A percentile compares a stretch with the other conserved stretches of the same genome.
These are phyloP conservation scores for Petrolisthes cinctipes DNA, from an alignment of 2,888 invertebrate genomes.

Conservation along the genomic window DNA sequence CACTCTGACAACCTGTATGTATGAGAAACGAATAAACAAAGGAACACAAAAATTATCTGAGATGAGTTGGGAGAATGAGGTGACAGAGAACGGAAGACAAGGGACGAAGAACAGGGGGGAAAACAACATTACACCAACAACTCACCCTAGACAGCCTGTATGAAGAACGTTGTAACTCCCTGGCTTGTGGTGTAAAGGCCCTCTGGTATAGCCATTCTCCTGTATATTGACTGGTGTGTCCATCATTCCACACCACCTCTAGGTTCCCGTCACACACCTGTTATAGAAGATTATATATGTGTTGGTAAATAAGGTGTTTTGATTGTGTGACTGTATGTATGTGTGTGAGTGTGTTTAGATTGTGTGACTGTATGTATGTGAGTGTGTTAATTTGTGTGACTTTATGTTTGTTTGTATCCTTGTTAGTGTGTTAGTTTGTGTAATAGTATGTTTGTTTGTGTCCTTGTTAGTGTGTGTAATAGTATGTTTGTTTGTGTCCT, in stretches of 20 bases:
- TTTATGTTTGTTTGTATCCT: no score
- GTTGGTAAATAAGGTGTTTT: no score
- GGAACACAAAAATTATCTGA: not conserved
- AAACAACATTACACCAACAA: not conserved
- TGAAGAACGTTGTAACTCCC: conserved; percentile 12
- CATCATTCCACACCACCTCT: conserved; percentile 39
- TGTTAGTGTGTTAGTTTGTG: no score
- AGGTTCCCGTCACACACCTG: conserved; percentile 41
- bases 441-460: no score
- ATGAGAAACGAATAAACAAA: not conserved
- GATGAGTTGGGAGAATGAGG: not conserved
- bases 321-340: no score
- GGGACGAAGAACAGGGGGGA: not conserved
- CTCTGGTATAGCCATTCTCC: conserved; percentile 45
- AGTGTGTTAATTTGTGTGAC: no score
- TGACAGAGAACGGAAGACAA: no score
- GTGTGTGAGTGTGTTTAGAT: no score
- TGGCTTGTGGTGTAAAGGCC: conserved; percentile 31
- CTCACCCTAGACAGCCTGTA: conserved; percentile 32
- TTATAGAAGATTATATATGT: not conserved
- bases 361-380: no score
- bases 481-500: no score
- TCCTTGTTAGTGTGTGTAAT: no score
- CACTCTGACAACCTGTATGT: no score
- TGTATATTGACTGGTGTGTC: conserved; percentile 24